Percentiles rank a stretch among this genome's conserved stretches.
Conservation (phyloP, 2,888 invertebrate species). For the Xestia sexstrigata region DNA sequence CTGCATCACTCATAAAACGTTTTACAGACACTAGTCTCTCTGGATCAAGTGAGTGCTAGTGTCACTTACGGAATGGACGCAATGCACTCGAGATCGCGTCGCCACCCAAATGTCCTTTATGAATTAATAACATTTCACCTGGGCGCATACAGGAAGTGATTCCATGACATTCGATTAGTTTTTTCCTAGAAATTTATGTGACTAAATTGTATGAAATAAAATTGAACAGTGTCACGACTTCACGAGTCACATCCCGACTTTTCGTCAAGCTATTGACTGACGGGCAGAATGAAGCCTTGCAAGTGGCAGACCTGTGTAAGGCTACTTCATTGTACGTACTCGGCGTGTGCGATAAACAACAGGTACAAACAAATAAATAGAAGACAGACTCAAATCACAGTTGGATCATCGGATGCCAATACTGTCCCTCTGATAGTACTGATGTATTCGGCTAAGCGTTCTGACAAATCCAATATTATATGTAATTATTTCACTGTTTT, state of each 20-base stretch:
- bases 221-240: background rate
- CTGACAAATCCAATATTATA: background rate
- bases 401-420: background rate
- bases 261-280: constrained; percentile 1
- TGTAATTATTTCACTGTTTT: background rate
- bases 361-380: background rate
- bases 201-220: constrained; percentile 6
- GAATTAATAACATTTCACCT: constrained; percentile 46
- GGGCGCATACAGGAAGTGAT: background rate
- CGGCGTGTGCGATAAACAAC: background rate
- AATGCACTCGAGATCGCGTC: constrained; percentile 19
- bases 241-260: background rate
- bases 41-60: too few species aligned
- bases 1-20: background rate
- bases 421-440: background rate
- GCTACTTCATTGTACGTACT: background rate
- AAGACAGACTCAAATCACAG: background rate
- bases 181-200: background rate
- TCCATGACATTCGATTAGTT: constrained; percentile 20
- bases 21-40: background rate
- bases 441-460: background rate
- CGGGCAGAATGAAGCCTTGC: constrained; percentile 17
- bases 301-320: constrained; percentile 1
- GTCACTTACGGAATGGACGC: background rate
- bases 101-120: constrained; percentile 53